Base-by-base conservation (phyloP, 2,888 invertebrate species). In the Platerodrilus igneus region DNA sequence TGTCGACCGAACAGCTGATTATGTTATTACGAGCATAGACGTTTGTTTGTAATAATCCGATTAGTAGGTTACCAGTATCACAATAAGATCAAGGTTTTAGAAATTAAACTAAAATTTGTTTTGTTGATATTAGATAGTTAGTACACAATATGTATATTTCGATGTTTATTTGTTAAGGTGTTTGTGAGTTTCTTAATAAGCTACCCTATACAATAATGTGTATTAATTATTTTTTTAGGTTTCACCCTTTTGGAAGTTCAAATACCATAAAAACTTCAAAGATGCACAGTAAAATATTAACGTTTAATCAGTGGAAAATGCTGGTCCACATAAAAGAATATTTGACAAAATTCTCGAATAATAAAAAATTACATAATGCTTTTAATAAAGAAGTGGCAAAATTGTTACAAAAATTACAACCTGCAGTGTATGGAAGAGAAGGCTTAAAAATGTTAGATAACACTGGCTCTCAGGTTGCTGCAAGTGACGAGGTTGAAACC, bases 351-450 rank as follows among this genome's bases (percentile, higher is more conserved):
- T 58, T 68, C 8, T 64, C 68, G 6, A 67, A 58, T 21, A 69
- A 73, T 22, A 70, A 66, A 41, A 67, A 63, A 23, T 48, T 71
- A 13, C 70, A 73, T 27, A 60, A 68, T 27, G 59, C 66, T 7
- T 32, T 75, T 2, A 72, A 67, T 48, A 75, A 71, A 49, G 73
- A 76, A 46, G 72, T 75, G 66, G 60, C 70, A 1, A 66, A 70
- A 2, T 59, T 72, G 21, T 54, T 76, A 21, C 72, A 75, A 51
- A 75, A 69, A 55, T 56, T 74, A 9, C 67, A 69, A 37, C 64
- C 68, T 0, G 57, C 63, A 27, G 55, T 63, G 2, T 67, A 67
- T 48, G 66, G 64, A 3, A 62, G 45, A 18, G 55, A 60, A 10
- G 45, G 64, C 14, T 44, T 64, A 11, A 51, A 59, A 28, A 59